Base-by-base conservation (phyloP, 1,140 invertebrate genomes). In the Coenobita brevimanus region DNA sequence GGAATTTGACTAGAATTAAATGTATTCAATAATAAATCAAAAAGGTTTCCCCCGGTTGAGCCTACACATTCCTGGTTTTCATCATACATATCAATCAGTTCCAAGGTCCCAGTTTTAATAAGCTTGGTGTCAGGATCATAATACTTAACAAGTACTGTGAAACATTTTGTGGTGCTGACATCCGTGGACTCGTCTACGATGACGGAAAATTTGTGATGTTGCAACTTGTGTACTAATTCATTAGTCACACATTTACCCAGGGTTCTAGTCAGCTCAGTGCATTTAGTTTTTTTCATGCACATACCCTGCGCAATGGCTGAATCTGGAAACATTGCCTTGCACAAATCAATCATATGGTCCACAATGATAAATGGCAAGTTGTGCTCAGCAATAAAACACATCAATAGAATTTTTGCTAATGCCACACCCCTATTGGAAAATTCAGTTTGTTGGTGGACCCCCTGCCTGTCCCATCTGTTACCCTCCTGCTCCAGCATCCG, bases 321-420 rank as follows among this genome's bases (percentile, higher is more conserved):
- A 36, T 81, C 54, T 2, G 78, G 50, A 62, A 64, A 81, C 78
- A 81, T 81, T 0, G 38, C 54, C 24, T 62, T 60, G 17, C 27
- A 62, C 2, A 81, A 10, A 0, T 60, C 54, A 27, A 33, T 62
- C 27, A 81, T 15, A 38, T 64, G 50, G 27, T 81, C 78, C 0
- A 33, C 78, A 2, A 4, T 60, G 4, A 57, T 1, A 30, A 50
- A 17, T n/a, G n/a, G n/a, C n/a, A n/a, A n/a, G n/a, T n/a, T n/a
- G n/a, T n/a, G n/a, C n/a, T n/a, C n/a, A n/a, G 78, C 78, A 62
- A 62, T 60, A 38, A 81, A 81, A 36, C 50, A 80, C 0, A 54
- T 54, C 41, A 78, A 8, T 13, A 78, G 24, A 50, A 78, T 78
- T 46, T 24, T 50, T 54, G 43, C 75, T 36, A 50, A 2, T n/a